A percentile compares a stretch with the other conserved stretches of the same genome.
Evolutionary conservation across 2,113 vertebrate genomes (phyloP).

Genomic region (Oriolus oriolus): DNA sequence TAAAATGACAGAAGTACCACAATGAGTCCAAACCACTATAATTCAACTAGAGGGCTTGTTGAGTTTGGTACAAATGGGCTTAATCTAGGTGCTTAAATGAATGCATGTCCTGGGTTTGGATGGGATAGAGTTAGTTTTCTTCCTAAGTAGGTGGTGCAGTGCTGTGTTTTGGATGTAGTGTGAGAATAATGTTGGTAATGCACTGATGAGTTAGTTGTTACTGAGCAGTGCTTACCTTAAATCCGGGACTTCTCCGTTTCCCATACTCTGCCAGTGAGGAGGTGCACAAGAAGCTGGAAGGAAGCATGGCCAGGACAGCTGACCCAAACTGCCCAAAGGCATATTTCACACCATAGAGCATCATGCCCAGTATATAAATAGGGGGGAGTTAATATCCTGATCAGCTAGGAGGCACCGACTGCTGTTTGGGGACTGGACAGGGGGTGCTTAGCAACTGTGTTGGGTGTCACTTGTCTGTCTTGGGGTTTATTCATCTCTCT

Average conservation of each 20-base stretch:
- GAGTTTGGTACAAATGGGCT: background rate
- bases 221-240: background rate
- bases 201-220: background rate
- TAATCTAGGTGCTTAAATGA: background rate
- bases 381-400: no score
- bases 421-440: background rate
- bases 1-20: background rate
- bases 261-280: background rate
- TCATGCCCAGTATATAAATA: background rate
- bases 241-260: background rate
- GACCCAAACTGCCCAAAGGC: background rate
- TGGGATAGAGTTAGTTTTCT: background rate
- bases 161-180: background rate
- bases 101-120: background rate
- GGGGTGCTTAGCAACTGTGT: background rate
- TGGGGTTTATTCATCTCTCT: background rate
- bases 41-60: background rate
- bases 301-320: background rate
- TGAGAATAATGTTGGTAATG: background rate
- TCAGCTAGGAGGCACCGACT: rapidly evolving
- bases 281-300: background rate
- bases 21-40: background rate
- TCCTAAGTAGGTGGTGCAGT: background rate
- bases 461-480: background rate
- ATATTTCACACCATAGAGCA: background rate